These are phyloP conservation scores for Drosophila birchii DNA, from an alignment of 2,888 invertebrate genomes.

Conservation along the genomic window DNA sequence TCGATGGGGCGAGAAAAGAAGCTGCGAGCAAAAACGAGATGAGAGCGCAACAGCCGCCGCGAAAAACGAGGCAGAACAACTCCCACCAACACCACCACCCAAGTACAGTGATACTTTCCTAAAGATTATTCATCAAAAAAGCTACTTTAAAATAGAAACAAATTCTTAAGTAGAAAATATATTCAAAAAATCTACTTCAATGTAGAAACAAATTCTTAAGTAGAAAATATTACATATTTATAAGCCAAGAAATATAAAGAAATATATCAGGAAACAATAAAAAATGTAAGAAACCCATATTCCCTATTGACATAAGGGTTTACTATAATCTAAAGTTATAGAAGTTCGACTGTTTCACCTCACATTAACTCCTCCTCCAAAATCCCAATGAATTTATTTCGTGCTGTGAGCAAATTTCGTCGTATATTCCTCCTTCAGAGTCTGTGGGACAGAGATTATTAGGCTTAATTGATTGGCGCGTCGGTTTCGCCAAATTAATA, in stretches of 20 bases:
- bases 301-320: not conserved
- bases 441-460: slow-evolving; percentile 47
- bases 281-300: not conserved
- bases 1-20: slow-evolving; percentile 24
- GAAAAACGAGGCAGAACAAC: slow-evolving; percentile 6
- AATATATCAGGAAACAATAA: not conserved
- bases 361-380: not conserved
- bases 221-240: too few relatives aligned
- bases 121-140: not conserved
- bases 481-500: slow-evolving; percentile 37
- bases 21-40: slow-evolving; percentile 9
- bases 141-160: not conserved
- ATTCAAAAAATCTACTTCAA: not conserved
- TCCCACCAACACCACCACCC: slow-evolving; percentile 13
- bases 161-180: not conserved
- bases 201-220: not conserved
- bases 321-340: not conserved
- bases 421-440: slow-evolving; percentile 10
- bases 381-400: slow-evolving; percentile 20
- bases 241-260: too few relatives aligned
- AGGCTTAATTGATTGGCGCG: slow-evolving; percentile 54
- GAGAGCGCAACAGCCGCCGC: slow-evolving; percentile 33
- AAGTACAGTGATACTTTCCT: slow-evolving; percentile 10
- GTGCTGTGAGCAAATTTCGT: slow-evolving; percentile 22
- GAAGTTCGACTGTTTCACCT: not conserved